phyloP scores from a whole-genome alignment of 2,797 vertebrate species.

The Streptopelia turtur region DNA sequence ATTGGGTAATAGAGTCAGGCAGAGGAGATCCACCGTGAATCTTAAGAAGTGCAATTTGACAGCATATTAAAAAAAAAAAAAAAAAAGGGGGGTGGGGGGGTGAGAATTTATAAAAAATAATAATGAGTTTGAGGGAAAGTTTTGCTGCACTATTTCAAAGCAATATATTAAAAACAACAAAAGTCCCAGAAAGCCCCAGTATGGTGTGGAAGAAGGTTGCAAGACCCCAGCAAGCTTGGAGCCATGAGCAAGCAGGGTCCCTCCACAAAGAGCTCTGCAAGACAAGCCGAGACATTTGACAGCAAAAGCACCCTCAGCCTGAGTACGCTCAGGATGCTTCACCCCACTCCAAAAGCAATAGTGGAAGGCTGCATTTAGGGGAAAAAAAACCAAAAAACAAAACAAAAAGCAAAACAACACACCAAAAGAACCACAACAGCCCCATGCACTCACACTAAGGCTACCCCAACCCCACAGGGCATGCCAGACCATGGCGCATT shows the following conservation, averaged over 20 bases:
- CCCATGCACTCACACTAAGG: neutral
- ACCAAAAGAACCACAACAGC: neutral
- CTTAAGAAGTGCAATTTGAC: slow-evolving; percentile 70
- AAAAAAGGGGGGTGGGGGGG: accelerated
- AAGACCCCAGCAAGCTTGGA: neutral
- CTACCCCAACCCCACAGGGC: neutral
- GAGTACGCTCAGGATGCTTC: neutral
- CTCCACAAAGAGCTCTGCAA: neutral
- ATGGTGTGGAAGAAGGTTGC: neutral
- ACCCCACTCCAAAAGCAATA: neutral
- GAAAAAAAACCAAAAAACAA: no score
- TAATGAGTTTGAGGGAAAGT: neutral
- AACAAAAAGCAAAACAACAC: no score
- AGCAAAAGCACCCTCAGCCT: neutral
- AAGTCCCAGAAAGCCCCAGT: neutral
- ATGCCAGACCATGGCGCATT: neutral
- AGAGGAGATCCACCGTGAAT: slow-evolving; percentile 62
- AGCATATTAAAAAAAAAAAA: neutral
- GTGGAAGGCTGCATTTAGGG: neutral
- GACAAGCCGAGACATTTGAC: neutral
- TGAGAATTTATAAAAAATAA: slow-evolving; percentile 29
- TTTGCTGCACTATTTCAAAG: slow-evolving; percentile 10
- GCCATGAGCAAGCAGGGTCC: neutral
- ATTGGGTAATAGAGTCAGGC: slow-evolving; percentile 67
- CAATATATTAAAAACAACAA: neutral